Evolutionary conservation across 37 sponge, comb jelly and placozoan species (phyloP).

Genomic region (Petrosia ficiformis): DNA sequence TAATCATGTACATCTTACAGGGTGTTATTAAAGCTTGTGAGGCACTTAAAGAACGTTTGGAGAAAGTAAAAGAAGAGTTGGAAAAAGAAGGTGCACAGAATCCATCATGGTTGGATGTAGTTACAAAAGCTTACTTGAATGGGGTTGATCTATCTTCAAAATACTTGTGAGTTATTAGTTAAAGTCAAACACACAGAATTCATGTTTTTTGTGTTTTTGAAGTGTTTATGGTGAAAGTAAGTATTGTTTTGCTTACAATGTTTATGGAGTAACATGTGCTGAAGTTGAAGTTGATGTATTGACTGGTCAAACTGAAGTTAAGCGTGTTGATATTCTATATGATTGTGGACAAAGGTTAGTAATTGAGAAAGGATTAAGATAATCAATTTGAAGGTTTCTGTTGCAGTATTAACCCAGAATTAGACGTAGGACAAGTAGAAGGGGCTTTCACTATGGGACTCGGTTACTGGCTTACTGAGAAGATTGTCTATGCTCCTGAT

Average conservation of each 20-base stretch:
- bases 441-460: slow-evolving; percentile 85
- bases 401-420: slow-evolving; percentile 81
- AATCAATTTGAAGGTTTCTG: background rate
- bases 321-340: slow-evolving; percentile 76
- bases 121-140: slow-evolving; percentile 11
- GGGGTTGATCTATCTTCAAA: slow-evolving; percentile 35
- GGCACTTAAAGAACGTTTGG: slow-evolving; percentile 47
- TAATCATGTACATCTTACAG: slow-evolving; percentile 8
- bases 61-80: slow-evolving; percentile 34
- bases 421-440: slow-evolving; percentile 85
- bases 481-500: slow-evolving; percentile 44
- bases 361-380: background rate
- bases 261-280: slow-evolving; percentile 55
- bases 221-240: slow-evolving; percentile 41
- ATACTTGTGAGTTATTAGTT: slow-evolving; percentile 20
- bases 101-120: slow-evolving; percentile 37
- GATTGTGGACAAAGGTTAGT: slow-evolving; percentile 83
- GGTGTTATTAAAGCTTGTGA: slow-evolving; percentile 58
- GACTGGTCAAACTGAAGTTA: slow-evolving; percentile 66
- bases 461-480: slow-evolving; percentile 83
- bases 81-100: background rate
- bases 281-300: slow-evolving; percentile 81
- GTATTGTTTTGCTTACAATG: slow-evolving; percentile 32
- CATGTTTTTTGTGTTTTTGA: slow-evolving; percentile 40
- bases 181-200: background rate